Evolutionary conservation across 2,113 vertebrate species (phyloP).

Genomic region (Tragelaphus strepsiceros): DNA sequence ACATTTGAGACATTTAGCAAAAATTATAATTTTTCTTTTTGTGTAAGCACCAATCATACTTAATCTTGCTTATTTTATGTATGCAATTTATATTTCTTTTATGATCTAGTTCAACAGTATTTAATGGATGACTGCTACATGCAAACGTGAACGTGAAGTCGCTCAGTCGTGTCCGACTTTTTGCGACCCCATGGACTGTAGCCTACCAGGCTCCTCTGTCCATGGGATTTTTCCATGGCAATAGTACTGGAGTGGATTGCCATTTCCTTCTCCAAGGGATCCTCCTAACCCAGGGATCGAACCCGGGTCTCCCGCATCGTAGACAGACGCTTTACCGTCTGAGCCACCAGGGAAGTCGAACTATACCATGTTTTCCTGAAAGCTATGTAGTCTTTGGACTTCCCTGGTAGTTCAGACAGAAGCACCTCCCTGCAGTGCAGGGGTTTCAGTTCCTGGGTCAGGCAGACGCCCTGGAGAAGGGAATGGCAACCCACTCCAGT

Average conservation of each 20-base stretch:
- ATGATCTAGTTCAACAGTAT: neutral
- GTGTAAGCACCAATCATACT: neutral
- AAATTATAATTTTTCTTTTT: neutral
- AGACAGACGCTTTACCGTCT: no score
- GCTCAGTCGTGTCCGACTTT: no score
- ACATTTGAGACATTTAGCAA: neutral
- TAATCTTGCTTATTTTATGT: neutral
- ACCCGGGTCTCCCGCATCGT: no score
- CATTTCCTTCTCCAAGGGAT: no score
- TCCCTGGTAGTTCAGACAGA: neutral
- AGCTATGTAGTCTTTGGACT: neutral
- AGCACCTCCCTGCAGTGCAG: neutral
- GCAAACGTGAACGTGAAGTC: neutral
- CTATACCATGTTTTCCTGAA: neutral
- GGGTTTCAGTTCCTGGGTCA: neutral
- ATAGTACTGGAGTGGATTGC: no score
- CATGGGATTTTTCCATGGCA: no score
- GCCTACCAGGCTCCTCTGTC: no score
- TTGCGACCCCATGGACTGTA: no score
- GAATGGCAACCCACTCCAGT: neutral
- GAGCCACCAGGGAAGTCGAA: no score
- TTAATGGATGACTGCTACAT: neutral
- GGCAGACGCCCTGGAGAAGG: neutral
- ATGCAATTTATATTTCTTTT: neutral
- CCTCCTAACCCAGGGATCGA: no score